Base-by-base conservation (phyloP, 2,797 vertebrate species). In the Glossophaga mutica region DNA sequence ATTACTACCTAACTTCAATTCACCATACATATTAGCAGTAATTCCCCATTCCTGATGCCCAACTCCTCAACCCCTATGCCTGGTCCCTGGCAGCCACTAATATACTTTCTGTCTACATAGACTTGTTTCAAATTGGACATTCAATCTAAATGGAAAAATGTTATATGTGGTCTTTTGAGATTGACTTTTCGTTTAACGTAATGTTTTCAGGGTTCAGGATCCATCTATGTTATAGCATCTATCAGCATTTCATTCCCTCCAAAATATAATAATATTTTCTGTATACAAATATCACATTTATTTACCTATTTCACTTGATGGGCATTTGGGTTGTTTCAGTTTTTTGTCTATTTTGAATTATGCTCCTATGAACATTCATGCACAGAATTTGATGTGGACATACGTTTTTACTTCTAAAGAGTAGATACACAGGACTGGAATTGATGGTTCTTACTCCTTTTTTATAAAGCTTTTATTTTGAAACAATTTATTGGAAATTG, bases 11-110 rank as follows among this genome's bases (percentile, higher is more conserved):
- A 42, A 14, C 73, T 57, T 73, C 2, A 55, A 4, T 10, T 24
- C 3, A 6, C 1, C 0, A 0, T 16, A 12, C 12, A 29, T 9
- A 4, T 55, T 50, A 71, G 1, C 18, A 55, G 21, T 50, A n/a
- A 78, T 22, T 32, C 10, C 3, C n/a, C 11, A 68, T 39, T 42
- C 10, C 24, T 7, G 1, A 8, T n/a, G 6, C 16, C 18, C 10
- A 26, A n/a, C 2, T 2, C 3, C 37, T 16, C 10, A 24, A 14
- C 0, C 18, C 29, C 32, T 9, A 21, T 9, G 6, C 4, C 9
- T 1, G 52, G 21, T 12, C 44, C 21, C 26, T 37, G 16, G 32
- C 10, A 79, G 26, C 16, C 37, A 15, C 37, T 34, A n/a, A 2
- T 48, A 12, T 22, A 5, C 57, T 68, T 73, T 55, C 42, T 82